A percentile compares a stretch with the other conserved stretches of the same genome.
phyloP scores from a whole-genome alignment of 2,113 vertebrate genomes.

The Spea bombifrons region DNA sequence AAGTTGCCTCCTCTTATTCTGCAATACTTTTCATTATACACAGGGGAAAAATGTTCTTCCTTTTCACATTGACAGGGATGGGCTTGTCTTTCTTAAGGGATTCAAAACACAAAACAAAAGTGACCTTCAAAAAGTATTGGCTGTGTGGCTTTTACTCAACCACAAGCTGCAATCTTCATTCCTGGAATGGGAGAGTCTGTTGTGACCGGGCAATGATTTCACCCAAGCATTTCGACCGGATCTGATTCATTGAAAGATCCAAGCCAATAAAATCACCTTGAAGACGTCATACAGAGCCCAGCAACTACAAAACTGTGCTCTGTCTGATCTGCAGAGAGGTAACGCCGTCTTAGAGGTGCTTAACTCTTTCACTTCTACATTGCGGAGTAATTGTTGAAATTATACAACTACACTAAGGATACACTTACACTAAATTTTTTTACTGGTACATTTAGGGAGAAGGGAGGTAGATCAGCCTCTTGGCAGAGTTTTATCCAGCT shows the following conservation, averaged over 20 bases:
- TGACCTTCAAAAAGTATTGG: conserved; percentile 40
- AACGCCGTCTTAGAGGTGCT: too few species aligned
- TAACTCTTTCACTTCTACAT: too few species aligned
- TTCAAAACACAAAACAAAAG: conserved; percentile 38
- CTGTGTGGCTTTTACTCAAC: conserved; percentile 22
- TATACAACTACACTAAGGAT: too few species aligned
- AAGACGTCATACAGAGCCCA: too few species aligned
- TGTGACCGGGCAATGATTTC: conserved; percentile 41
- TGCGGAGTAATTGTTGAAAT: too few species aligned
- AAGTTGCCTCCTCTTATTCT: too few species aligned
- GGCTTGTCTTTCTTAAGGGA: conserved; percentile 22
- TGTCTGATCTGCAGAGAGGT: too few species aligned
- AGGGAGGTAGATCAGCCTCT: too few species aligned
- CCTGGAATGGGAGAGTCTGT: conserved; percentile 39
- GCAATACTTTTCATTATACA: not conserved
- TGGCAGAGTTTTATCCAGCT: too few species aligned
- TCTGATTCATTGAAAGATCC: conserved; percentile 28
- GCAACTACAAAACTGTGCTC: too few species aligned
- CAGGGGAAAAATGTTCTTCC: conserved; percentile 1
- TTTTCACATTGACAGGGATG: conserved; percentile 5
- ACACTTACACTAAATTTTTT: too few species aligned
- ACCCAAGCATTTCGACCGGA: conserved; percentile 20
- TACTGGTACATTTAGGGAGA: too few species aligned
- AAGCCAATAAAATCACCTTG: conserved; percentile 7
- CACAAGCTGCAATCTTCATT: conserved; percentile 46